A percentile compares a stretch with the other conserved stretches of the same genome.
These are phyloP conservation scores for Linnaemya tessellans DNA, from an alignment of 2,888 invertebrate genomes.

Conservation along the genomic window DNA sequence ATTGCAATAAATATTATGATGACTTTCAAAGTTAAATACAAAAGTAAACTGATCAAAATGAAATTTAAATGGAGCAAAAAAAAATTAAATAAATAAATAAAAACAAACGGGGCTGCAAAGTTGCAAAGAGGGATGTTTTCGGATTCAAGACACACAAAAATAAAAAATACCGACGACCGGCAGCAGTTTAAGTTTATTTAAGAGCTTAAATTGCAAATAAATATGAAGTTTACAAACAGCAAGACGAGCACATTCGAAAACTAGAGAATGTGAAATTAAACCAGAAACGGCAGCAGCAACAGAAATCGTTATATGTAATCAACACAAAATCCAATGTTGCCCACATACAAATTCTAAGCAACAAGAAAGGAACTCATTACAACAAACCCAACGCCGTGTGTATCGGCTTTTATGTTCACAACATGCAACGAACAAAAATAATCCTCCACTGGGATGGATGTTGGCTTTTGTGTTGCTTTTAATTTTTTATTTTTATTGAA, in stretches of 20 bases:
- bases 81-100: background rate
- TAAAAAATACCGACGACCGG: constrained; percentile 35
- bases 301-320: constrained; percentile 52
- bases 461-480: constrained; percentile 19
- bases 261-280: background rate
- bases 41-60: constrained; percentile 66
- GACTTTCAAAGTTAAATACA: constrained; percentile 63
- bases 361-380: constrained; percentile 45
- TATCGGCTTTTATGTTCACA: constrained; percentile 10
- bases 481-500: constrained; percentile 1
- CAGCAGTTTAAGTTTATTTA: constrained; percentile 73
- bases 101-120: background rate
- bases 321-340: constrained; percentile 29
- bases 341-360: background rate
- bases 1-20: constrained; percentile 66
- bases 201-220: constrained; percentile 77
- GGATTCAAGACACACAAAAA: background rate
- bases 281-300: background rate
- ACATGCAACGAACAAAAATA: constrained; percentile 51
- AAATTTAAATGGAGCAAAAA: constrained; percentile 38
- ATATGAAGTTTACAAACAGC: constrained; percentile 76
- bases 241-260: constrained; percentile 15
- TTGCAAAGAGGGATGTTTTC: constrained; percentile 48
- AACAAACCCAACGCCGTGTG: background rate
- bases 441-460: constrained; percentile 64